Evolutionary conservation across 1,140 invertebrate genomes (phyloP), one percentile per base, ranked within the genome.

Genomic region (Panulirus ornatus): DNA sequence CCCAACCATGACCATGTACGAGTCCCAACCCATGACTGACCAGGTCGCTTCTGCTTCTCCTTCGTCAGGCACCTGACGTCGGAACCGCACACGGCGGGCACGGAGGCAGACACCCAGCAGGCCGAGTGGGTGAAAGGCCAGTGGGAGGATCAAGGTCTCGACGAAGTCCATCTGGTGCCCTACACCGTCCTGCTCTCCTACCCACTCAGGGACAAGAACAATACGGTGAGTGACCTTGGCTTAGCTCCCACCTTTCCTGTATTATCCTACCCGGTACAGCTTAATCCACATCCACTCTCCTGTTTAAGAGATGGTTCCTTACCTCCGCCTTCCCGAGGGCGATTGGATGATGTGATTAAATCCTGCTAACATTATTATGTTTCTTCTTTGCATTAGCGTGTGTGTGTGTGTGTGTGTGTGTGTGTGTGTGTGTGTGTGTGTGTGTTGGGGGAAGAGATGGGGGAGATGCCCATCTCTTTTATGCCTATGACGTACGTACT

Each of bases 141-240:
- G 22, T 93, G 92, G 92, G 47, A 51, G 38, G 40, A 79, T 1
- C 85, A 91, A 19, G 92, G 92, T 11, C 63, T 93, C 2, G 89
- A 90, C 47, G 36, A 70, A 66, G 92, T 93, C 34, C 84, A 92
- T 19, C 58, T 89, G 0, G 51, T 90, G 22, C 51, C 81, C 8
- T 93, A 93, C 44, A 42, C 81, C 3, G 89, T 92, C n/a, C 84
- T 92, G 1, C 92, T 93, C 16, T 92, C 92, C 0, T 93, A 92
- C 71, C 92, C 92, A 16, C 84, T 92, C 78, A n/a, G 6, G 0
- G 30, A 76, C 6, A 86, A 85, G n/a, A 85, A 92, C 9, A 93
- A 93, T 54, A 70, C 63, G 27, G 92, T 92, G 40, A 92, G 91
- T 34, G n/a, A n/a, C n/a, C 42, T 36, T 27, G 19, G 70, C 47